These are phyloP conservation scores for Gopherus evgoodei DNA, from an alignment of 2,113 vertebrate genomes.

Conservation along the genomic window DNA sequence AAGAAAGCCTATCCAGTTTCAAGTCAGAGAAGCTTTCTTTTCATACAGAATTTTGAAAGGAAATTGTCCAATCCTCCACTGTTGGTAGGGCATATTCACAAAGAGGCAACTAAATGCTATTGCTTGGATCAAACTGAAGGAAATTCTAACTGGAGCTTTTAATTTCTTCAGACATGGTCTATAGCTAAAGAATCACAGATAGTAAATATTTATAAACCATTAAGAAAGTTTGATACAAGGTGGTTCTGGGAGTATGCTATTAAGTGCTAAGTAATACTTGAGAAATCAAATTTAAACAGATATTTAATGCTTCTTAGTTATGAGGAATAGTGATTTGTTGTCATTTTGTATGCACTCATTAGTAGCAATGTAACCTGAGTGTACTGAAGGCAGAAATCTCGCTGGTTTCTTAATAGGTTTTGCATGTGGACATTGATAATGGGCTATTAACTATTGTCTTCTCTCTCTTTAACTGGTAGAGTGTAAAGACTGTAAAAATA, in stretches of 20 bases:
- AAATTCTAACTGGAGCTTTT: not conserved
- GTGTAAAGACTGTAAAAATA: not conserved
- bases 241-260: not conserved
- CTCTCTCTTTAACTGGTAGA: not conserved
- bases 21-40: constrained; percentile 42
- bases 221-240: not conserved
- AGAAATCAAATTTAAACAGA: not conserved
- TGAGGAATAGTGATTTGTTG: not conserved
- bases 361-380: not conserved
- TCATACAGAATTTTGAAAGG: constrained; percentile 44
- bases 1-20: constrained; percentile 80
- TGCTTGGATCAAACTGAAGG: not conserved
- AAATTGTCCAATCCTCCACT: constrained; percentile 6
- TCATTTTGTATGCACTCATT: not conserved
- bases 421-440: not conserved
- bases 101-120: not conserved
- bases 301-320: not conserved
- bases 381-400: not conserved
- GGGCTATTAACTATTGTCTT: not conserved
- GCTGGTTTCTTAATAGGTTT: not conserved
- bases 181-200: not conserved
- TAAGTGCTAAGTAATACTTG: not conserved
- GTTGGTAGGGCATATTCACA: not conserved
- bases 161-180: not conserved
- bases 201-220: not conserved